Base-by-base conservation (phyloP, 2,113 vertebrate species). In the Camelus dromedarius region DNA sequence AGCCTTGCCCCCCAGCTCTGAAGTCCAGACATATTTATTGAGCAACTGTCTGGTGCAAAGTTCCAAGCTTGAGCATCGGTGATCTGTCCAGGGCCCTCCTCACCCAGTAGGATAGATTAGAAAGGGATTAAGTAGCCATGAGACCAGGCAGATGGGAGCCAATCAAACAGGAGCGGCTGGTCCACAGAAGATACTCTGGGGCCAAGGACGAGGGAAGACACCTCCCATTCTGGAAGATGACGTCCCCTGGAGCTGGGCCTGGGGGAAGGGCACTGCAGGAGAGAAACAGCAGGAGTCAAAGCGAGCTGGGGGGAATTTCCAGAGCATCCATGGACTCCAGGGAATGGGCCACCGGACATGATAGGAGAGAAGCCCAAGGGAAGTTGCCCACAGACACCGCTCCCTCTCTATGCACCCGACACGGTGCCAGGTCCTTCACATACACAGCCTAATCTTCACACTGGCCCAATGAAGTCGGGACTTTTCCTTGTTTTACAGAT, bases 221-320 rank as follows among this genome's bases (percentile, higher is more conserved):
- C 9, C 70, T 10, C 69, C 26, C 54, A 3, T 38, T 18, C 48
- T 46, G 42, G 22, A 69, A 72, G 58, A 46, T 28, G 66, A n/a
- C 19, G 0, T 0, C 38, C 38, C 38, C 38, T 20, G 3, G 66
- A 48, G 8, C 80, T 75, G 66, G 15, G 9, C 13, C 58, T 66
- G 42, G 38, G 66, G 8, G 10, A 35, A 30, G 20, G 42, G n/a
- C 54, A 12, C 18, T 18, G 13, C 19, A 48, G 79, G 18, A 75
- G 26, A 64, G 50, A 35, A 50, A 54, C 5, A 52, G 73, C 22
- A 0, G 3, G 56, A 64, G 26, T 6, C 15, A 3, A 32, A 58
- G 2, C 0, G 0, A 2, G 26, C 62, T 3, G 8, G 11, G 20
- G 35, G 69, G 46, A 5, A 6, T 9, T 32, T 4, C 76, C 5